These are phyloP conservation scores for Caranx ignobilis DNA, from an alignment of 2,113 vertebrate genomes.

Conservation along the genomic window DNA sequence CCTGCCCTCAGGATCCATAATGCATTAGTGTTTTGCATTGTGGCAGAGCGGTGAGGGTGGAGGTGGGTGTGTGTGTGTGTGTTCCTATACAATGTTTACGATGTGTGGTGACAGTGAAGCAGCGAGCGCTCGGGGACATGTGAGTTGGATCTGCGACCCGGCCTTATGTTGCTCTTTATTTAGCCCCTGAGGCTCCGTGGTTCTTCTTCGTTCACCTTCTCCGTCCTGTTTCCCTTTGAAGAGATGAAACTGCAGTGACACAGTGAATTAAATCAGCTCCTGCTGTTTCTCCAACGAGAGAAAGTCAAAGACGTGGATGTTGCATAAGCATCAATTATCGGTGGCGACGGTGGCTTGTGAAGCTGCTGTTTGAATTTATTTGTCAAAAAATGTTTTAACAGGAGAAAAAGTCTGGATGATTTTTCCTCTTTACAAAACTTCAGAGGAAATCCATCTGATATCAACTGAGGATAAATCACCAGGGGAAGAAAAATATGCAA, in stretches of 20 bases:
- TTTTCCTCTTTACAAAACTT: too few relatives aligned
- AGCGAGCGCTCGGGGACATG: not conserved
- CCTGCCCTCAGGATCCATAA: slow-evolving; percentile 26
- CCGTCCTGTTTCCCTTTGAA: not conserved
- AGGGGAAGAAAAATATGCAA: too few relatives aligned
- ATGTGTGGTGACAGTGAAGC: not conserved
- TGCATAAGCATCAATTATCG: not conserved
- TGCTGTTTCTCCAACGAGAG: not conserved
- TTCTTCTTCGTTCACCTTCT: slow-evolving; percentile 1
- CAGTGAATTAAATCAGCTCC: not conserved
- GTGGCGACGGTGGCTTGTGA: too few relatives aligned
- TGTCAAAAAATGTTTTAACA: not conserved
- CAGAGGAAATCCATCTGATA: too few relatives aligned
- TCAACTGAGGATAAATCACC: too few relatives aligned
- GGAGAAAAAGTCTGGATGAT: too few relatives aligned
- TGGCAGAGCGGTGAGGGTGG: slow-evolving; percentile 11
- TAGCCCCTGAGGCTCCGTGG: not conserved
- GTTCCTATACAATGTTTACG: not conserved
- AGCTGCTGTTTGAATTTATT: not conserved
- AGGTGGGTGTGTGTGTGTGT: not conserved
- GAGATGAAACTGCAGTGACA: slow-evolving; percentile 15
- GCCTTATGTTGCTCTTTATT: slow-evolving; percentile 41
- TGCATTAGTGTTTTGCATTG: slow-evolving; percentile 45
- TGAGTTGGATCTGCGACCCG: slow-evolving; percentile 8
- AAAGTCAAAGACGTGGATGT: not conserved